phyloP scores from a whole-genome alignment of 2,797 vertebrate species.

The Pseudopleuronectes americanus region DNA sequence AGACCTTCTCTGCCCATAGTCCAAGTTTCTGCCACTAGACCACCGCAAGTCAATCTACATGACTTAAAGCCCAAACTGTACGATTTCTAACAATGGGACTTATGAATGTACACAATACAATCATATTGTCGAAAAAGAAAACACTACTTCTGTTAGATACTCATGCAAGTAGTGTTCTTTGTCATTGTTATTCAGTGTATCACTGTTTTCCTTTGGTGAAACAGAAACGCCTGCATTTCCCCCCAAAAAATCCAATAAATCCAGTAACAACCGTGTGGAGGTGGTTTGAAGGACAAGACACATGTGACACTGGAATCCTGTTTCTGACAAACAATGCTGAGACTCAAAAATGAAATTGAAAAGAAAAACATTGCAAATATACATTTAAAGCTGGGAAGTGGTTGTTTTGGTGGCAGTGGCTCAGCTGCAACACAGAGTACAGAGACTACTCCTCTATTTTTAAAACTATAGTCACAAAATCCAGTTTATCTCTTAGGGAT shows the following conservation, averaged over 20 bases:
- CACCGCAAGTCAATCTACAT: too few relatives aligned
- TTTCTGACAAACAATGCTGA: conserved; percentile 32
- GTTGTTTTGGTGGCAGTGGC: conserved; percentile 22
- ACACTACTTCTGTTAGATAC: too few relatives aligned
- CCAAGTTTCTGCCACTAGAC: too few relatives aligned
- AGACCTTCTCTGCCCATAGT: too few relatives aligned
- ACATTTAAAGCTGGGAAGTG: conserved; percentile 17
- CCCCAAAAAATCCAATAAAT: conserved; percentile 40
- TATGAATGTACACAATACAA: too few relatives aligned
- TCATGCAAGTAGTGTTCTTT: conserved; percentile 7
- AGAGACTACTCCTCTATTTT: conserved; percentile 30
- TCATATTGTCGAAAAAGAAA: neutral
- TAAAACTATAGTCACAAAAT: conserved; percentile 40
- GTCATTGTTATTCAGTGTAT: conserved; percentile 31
- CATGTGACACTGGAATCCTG: conserved; percentile 25
- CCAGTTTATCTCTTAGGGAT: conserved; percentile 18
- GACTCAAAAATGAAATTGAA: conserved; percentile 26
- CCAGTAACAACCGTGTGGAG: conserved; percentile 40
- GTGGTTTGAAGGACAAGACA: conserved; percentile 61
- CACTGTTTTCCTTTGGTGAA: conserved; percentile 13
- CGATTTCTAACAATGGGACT: conserved; percentile 8
- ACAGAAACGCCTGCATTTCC: conserved; percentile 19
- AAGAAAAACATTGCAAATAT: conserved; percentile 33
- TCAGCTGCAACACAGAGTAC: conserved; percentile 26
- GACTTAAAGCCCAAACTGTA: neutral